phyloP scores from a whole-genome alignment of 2,888 invertebrate species.

The Mongoloraphidia duomilia region DNA sequence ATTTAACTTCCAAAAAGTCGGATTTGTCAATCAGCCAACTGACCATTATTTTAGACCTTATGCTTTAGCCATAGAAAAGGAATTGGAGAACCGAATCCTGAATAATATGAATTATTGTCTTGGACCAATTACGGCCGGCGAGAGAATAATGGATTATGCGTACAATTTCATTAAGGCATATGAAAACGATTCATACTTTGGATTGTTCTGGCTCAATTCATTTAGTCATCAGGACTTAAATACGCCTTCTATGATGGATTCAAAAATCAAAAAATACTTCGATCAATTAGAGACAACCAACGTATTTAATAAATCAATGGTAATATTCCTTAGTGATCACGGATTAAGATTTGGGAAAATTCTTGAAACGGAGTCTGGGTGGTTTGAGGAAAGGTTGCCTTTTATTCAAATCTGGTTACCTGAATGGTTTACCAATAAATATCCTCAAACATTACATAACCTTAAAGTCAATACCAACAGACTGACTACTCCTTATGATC shows the following conservation, averaged over 20 bases:
- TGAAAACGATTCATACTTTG: constrained; percentile 48
- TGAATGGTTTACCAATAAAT: constrained; percentile 36
- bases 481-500: constrained; percentile 61
- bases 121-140: constrained; percentile 45
- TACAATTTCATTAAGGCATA: constrained; percentile 50
- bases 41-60: constrained; percentile 71
- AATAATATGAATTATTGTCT: constrained; percentile 41
- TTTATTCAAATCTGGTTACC: constrained; percentile 58
- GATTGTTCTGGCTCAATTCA: constrained; percentile 71
- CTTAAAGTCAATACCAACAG: constrained; percentile 46
- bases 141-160: constrained; percentile 53
- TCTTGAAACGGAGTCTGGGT: constrained; percentile 51
- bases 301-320: constrained; percentile 46
- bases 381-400: constrained; percentile 65
- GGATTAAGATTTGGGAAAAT: constrained; percentile 64
- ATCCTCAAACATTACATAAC: constrained; percentile 38
- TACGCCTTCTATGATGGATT: constrained; percentile 51
- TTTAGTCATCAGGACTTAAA: constrained; percentile 59
- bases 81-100: constrained; percentile 33
- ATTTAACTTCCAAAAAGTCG: constrained; percentile 56
- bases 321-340: constrained; percentile 65
- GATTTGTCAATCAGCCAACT: constrained; percentile 58
- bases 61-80: constrained; percentile 49
- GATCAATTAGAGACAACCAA: constrained; percentile 41
- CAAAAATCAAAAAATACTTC: constrained; percentile 41